These are phyloP conservation scores for Psilopsiagon aurifrons DNA, from an alignment of 2,113 vertebrate genomes.

Conservation along the genomic window DNA sequence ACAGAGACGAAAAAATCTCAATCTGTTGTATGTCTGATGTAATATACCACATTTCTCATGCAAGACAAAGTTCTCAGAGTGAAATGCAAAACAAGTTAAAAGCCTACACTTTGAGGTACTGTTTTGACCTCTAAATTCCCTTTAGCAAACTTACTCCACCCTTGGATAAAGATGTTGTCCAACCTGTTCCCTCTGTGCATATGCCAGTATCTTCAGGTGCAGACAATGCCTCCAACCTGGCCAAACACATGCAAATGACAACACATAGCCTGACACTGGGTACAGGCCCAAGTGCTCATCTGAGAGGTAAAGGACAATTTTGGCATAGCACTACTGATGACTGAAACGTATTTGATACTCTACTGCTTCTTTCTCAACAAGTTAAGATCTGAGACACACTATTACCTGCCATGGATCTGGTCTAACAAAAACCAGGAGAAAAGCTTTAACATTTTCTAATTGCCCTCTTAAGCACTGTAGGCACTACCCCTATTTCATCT, in stretches of 20 bases:
- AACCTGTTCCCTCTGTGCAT: rapidly evolving
- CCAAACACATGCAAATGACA: rapidly evolving
- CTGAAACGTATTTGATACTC: neutral
- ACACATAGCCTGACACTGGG: no score
- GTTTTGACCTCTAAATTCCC: neutral
- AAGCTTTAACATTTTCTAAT: neutral
- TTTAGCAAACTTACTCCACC: neutral
- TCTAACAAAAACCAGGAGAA: neutral
- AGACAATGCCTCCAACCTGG: neutral
- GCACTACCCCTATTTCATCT: neutral
- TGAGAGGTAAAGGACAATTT: neutral
- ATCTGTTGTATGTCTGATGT: neutral
- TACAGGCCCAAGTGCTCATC: no score
- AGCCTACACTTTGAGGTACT: neutral
- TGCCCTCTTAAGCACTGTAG: neutral
- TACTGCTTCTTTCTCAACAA: neutral
- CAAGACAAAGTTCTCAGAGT: neutral
- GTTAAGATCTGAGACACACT: neutral
- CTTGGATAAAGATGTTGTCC: neutral
- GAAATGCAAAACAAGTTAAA: neutral
- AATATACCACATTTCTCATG: neutral
- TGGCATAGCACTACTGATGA: neutral
- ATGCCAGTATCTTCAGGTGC: neutral
- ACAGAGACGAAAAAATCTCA: neutral
- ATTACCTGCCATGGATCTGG: neutral